These are phyloP conservation scores for Lordiphosa stackelbergi DNA, from an alignment of 1,140 invertebrate genomes.

Conservation along the genomic window DNA sequence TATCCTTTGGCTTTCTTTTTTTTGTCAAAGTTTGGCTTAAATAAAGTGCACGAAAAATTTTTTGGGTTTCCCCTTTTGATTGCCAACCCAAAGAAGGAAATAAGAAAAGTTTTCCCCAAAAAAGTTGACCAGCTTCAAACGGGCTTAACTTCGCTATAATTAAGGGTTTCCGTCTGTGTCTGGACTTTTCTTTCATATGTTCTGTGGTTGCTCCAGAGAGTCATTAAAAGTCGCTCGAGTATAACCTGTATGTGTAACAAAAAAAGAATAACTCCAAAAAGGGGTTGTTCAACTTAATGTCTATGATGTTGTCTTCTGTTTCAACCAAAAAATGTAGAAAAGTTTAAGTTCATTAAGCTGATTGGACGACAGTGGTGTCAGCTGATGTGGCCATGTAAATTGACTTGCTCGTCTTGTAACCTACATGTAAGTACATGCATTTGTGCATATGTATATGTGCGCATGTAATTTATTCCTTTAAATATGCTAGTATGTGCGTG, in stretches of 20 bases:
- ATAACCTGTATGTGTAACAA: constrained; percentile 28
- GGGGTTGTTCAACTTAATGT: constrained; percentile 59
- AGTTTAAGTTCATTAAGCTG: constrained; percentile 63
- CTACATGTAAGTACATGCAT: neutral
- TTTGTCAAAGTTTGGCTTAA: constrained; percentile 22
- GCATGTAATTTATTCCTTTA: too few relatives aligned
- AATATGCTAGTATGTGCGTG: constrained; percentile 10
- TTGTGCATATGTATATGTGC: constrained; percentile 4
- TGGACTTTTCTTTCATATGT: constrained; percentile 46
- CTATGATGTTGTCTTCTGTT: constrained; percentile 11
- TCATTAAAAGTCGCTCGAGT: constrained; percentile 64
- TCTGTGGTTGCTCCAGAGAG: constrained; percentile 58
- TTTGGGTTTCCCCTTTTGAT: constrained; percentile 47
- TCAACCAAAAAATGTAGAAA: constrained; percentile 1
- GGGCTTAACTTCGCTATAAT: constrained; percentile 59
- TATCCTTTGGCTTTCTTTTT: constrained; percentile 24
- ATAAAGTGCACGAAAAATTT: constrained; percentile 15
- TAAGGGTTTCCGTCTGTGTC: constrained; percentile 54
- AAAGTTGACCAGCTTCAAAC: constrained; percentile 15
- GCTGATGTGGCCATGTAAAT: constrained; percentile 22
- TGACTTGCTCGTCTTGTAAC: constrained; percentile 4
- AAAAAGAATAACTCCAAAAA: constrained; percentile 40
- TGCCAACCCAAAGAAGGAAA: constrained; percentile 33
- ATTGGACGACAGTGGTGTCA: constrained; percentile 41
- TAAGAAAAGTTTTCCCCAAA: constrained; percentile 8